These are phyloP conservation scores for Aporophyla lueneburgensis DNA, from an alignment of 2,888 invertebrate genomes.

Conservation along the genomic window DNA sequence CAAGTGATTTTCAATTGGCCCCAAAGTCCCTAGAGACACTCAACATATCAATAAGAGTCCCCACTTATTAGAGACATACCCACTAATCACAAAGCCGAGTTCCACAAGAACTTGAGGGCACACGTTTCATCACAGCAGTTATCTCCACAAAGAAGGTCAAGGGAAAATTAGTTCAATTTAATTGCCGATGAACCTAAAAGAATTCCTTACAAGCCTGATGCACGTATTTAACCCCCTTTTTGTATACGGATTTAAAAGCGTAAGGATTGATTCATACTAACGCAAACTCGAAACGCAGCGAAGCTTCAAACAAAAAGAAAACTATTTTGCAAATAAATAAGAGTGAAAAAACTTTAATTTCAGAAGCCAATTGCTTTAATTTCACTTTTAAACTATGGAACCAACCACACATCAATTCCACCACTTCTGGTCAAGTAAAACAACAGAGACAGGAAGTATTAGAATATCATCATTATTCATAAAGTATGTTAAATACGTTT, in stretches of 20 bases:
- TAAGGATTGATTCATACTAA: conserved; percentile 7
- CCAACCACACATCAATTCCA: no score
- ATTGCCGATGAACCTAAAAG: conserved; percentile 68
- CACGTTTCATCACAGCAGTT: conserved; percentile 57
- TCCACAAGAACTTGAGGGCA: conserved; percentile 48
- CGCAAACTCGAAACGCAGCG: background rate
- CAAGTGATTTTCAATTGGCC: background rate
- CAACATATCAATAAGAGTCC: conserved; percentile 18
- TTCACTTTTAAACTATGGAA: no score
- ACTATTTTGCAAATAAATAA: no score
- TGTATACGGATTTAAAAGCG: conserved; percentile 56
- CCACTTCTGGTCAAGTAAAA: no score
- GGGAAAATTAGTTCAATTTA: conserved; percentile 72
- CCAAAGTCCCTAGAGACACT: conserved; percentile 4
- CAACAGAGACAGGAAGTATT: no score
- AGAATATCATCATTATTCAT: no score
- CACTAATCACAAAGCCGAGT: conserved; percentile 42
- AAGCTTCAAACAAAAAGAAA: background rate
- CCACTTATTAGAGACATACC: conserved; percentile 1
- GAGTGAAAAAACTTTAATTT: no score
- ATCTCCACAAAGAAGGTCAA: conserved; percentile 64
- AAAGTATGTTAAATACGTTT: no score
- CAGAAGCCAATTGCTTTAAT: no score
- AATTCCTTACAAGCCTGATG: conserved; percentile 68
- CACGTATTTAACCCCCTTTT: conserved; percentile 63